A percentile compares a stretch with the other conserved stretches of the same genome.
Evolutionary conservation across 2,888 invertebrate species (phyloP).

Genomic region (Panzeria rudis): DNA sequence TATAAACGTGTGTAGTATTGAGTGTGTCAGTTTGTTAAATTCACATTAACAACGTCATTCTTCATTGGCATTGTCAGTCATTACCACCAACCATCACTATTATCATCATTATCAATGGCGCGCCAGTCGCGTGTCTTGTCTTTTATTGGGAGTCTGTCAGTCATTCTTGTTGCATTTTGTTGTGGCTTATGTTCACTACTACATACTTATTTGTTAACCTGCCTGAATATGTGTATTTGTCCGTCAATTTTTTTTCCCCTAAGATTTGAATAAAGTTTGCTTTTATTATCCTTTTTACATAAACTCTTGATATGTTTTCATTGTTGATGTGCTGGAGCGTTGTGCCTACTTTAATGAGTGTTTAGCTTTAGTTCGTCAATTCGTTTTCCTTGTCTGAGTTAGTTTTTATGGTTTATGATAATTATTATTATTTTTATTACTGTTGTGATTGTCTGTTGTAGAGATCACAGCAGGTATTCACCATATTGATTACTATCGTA

Average conservation of each 20-base stretch:
- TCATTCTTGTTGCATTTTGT: slow-evolving; percentile 14
- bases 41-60: slow-evolving; percentile 24
- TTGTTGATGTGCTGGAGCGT: neutral
- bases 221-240: neutral
- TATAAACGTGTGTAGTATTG: neutral
- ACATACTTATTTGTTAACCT: slow-evolving; percentile 48
- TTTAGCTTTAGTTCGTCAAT: slow-evolving; percentile 19
- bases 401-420: neutral
- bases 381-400: neutral
- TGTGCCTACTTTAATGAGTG: slow-evolving; percentile 17
- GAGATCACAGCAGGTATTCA: slow-evolving; percentile 25
- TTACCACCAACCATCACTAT: slow-evolving; percentile 11
- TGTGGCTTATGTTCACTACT: slow-evolving; percentile 22
- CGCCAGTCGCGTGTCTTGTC: slow-evolving; percentile 67
- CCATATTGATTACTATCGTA: neutral
- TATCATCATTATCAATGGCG: slow-evolving; percentile 56
- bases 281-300: slow-evolving; percentile 10
- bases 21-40: slow-evolving; percentile 24
- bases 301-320: slow-evolving; percentile 3
- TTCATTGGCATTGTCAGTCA: slow-evolving; percentile 15
- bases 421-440: slow-evolving; percentile 7
- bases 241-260: neutral
- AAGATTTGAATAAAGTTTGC: neutral
- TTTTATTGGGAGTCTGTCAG: slow-evolving; percentile 41
- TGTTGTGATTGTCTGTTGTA: slow-evolving; percentile 2